phyloP scores from a whole-genome alignment of 2,888 invertebrate genomes.

The Drosophila heteroneura region DNA sequence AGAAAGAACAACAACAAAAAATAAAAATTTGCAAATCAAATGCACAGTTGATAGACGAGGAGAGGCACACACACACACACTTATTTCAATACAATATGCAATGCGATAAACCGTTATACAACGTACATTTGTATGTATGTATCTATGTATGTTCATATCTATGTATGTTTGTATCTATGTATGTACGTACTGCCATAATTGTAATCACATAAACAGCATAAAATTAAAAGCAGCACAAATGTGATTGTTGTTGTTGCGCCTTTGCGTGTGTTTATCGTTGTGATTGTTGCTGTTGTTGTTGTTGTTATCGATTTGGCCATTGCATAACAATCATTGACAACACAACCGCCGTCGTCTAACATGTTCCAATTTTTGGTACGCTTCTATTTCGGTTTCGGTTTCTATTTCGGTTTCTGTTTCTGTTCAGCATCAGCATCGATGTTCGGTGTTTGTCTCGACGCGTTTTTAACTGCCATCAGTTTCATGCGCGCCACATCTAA shows the following conservation, averaged over 20 bases:
- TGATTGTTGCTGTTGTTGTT: conserved; percentile 25
- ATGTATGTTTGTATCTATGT: conserved; percentile 45
- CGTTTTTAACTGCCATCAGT: conserved; percentile 62
- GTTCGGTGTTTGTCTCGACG: conserved; percentile 57
- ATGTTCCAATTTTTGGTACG: conserved; percentile 44
- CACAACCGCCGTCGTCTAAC: conserved; percentile 37
- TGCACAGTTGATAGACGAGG: conserved; percentile 13
- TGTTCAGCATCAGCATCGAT: conserved; percentile 41
- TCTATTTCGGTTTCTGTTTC: conserved; percentile 21
- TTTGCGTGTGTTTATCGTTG: conserved; percentile 63
- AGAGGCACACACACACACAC: conserved; percentile 1
- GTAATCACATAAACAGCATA: conserved; percentile 77
- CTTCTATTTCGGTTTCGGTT: conserved; percentile 16
- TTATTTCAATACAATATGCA: not conserved
- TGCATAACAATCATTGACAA: conserved; percentile 67
- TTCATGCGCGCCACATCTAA: conserved; percentile 48
- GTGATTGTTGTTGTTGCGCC: conserved; percentile 60
- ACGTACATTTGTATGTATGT: not conserved
- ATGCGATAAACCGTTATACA: conserved; percentile 8
- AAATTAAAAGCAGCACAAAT: conserved; percentile 71
- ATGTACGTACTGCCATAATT: conserved; percentile 75
- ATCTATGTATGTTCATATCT: not conserved
- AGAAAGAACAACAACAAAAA: not conserved
- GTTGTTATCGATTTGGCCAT: conserved; percentile 71
- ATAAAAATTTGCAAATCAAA: conserved; percentile 6